phyloP scores from a whole-genome alignment of 2,888 invertebrate species.

The Pseudoips prasinana region DNA sequence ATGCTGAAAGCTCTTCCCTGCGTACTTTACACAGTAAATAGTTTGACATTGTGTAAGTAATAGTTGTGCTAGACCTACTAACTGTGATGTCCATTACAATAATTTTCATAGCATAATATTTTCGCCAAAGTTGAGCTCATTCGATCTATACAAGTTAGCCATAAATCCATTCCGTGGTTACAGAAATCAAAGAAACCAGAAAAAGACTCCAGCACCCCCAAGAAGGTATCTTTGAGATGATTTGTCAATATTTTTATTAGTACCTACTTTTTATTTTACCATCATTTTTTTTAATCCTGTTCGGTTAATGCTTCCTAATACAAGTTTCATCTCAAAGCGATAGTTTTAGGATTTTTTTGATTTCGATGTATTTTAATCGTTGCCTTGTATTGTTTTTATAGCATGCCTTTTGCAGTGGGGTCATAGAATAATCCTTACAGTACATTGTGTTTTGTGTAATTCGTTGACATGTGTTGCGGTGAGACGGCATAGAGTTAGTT shows the following conservation, averaged over 20 bases:
- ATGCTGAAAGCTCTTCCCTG: no score
- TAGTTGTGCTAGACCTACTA: conserved; percentile 19
- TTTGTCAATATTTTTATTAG: conserved; percentile 29
- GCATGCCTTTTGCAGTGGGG: conserved; percentile 53
- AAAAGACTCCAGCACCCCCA: conserved; percentile 85
- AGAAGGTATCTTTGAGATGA: conserved; percentile 84
- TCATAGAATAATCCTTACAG: conserved; percentile 43
- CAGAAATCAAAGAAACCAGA: conserved; percentile 91
- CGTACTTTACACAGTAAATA: no score
- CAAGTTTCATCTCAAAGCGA: conserved; percentile 49
- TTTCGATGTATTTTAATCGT: conserved; percentile 39
- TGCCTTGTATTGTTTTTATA: conserved; percentile 29
- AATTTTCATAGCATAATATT: conserved; percentile 5
- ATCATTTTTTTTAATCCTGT: conserved; percentile 36
- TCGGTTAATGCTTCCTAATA: conserved; percentile 41
- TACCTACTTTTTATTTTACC: conserved; percentile 29
- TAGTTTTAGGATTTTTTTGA: conserved; percentile 40
- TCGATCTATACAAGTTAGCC: conserved; percentile 29
- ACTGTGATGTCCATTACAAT: conserved; percentile 17
- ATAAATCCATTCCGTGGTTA: conserved; percentile 66
- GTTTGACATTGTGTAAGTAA: conserved; percentile 15
- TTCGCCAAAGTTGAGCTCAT: conserved; percentile 15
- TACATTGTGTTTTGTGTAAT: background rate
- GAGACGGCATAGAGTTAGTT: no score
- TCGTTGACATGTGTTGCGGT: background rate